These are phyloP conservation scores for Penaeus japonicus DNA, from an alignment of 1,140 invertebrate species.

Conservation along the genomic window DNA sequence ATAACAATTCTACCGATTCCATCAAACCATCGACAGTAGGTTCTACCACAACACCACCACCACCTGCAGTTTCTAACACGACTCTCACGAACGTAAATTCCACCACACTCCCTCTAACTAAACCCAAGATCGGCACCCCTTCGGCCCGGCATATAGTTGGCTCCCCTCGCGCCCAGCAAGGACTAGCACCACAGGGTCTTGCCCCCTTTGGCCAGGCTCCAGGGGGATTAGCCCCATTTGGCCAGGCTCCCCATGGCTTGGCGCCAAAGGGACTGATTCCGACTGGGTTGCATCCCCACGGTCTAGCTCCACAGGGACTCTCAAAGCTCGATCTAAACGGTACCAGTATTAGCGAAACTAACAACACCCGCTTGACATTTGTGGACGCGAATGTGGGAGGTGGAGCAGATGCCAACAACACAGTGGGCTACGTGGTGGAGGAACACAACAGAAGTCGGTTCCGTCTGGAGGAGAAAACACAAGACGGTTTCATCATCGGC, in stretches of 20 bases:
- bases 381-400: conserved; percentile 36
- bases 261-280: conserved; percentile 29
- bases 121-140: not conserved
- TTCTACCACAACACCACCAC: not conserved
- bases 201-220: conserved; percentile 40
- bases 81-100: no score
- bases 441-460: conserved; percentile 38
- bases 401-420: conserved; percentile 39
- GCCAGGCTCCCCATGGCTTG: conserved; percentile 11
- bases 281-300: conserved; percentile 20
- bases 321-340: no score
- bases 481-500: conserved; percentile 39
- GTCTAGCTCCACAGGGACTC: conserved; percentile 31
- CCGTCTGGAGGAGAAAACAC: conserved; percentile 40
- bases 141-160: not conserved
- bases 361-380: not conserved
- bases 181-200: conserved; percentile 14
- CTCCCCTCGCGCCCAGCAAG: not conserved
- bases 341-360: not conserved
- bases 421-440: conserved; percentile 41
- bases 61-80: not conserved
- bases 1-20: not conserved
- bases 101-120: not conserved
- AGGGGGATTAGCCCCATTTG: conserved; percentile 29
- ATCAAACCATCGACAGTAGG: not conserved